Evolutionary conservation across 2,888 invertebrate species (phyloP).

Genomic region (Portevinia maculata): DNA sequence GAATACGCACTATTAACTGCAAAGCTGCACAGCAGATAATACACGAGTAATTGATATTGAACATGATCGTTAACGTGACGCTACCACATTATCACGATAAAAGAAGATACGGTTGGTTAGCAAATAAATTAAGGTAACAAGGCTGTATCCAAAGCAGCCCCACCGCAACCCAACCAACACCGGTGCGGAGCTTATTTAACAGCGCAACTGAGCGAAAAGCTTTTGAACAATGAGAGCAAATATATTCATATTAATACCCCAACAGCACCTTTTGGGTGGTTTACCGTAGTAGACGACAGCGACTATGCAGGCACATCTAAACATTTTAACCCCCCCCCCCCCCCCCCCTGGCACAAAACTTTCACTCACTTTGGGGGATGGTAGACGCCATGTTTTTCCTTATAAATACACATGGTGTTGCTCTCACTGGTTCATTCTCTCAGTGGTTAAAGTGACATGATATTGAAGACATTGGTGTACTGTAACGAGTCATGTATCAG

Average conservation of each 20-base stretch:
- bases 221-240: conserved; percentile 10
- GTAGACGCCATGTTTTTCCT: conserved; percentile 62
- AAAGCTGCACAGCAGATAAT: conserved; percentile 12
- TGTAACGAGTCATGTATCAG: conserved; percentile 83
- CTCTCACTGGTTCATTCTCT: conserved; percentile 81
- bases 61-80: conserved; percentile 25
- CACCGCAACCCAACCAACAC: background rate
- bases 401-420: conserved; percentile 80
- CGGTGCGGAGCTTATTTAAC: conserved; percentile 19
- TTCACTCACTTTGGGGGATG: conserved; percentile 37
- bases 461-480: conserved; percentile 82
- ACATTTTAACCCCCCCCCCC: background rate
- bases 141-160: conserved; percentile 6
- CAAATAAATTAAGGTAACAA: conserved; percentile 38
- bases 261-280: conserved; percentile 43
- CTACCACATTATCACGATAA: background rate
- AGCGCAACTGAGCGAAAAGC: conserved; percentile 56
- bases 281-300: conserved; percentile 24
- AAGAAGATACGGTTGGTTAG: conserved; percentile 9
- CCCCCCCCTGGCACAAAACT: conserved; percentile 10
- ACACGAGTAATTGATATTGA: conserved; percentile 7
- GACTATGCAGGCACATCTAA: conserved; percentile 1
- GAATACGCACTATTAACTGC: no score
- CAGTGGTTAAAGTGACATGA: conserved; percentile 83
- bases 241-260: conserved; percentile 45